These are phyloP conservation scores for Sebastiscus albofasciatus DNA, from an alignment of 2,797 vertebrate genomes.

Conservation along the genomic window DNA sequence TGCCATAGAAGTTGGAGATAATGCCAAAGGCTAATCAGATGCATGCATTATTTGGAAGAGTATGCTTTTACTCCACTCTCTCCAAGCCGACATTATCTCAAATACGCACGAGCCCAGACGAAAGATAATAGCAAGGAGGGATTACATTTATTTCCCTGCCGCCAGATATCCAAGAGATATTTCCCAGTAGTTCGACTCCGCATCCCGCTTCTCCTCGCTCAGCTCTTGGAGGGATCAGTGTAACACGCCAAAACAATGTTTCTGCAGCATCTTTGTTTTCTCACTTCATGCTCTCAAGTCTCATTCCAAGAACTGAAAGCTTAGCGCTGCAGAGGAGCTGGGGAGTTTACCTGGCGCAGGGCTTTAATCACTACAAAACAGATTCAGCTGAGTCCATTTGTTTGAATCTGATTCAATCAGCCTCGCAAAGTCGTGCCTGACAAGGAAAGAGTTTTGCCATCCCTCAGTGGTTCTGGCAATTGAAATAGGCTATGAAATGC, in stretches of 20 bases:
- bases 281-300: conserved; percentile 40
- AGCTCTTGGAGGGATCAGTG: conserved; percentile 56
- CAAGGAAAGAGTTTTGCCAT: background rate
- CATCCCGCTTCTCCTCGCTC: conserved; percentile 48
- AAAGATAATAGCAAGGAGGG: conserved; percentile 53
- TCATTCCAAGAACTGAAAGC: conserved; percentile 56
- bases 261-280: conserved; percentile 64
- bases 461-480: background rate
- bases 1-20: conserved; percentile 47
- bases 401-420: conserved; percentile 52
- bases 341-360: conserved; percentile 60
- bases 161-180: conserved; percentile 58
- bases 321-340: conserved; percentile 46
- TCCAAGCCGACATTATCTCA: conserved; percentile 52
- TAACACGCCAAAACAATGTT: conserved; percentile 55
- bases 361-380: conserved; percentile 65
- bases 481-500: background rate
- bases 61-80: conserved; percentile 21
- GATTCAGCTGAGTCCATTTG: conserved; percentile 49
- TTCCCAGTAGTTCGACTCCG: conserved; percentile 51
- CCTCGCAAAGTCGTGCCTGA: conserved; percentile 30
- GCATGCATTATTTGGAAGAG: conserved; percentile 41
- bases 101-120: conserved; percentile 22
- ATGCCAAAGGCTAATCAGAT: conserved; percentile 61
- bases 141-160: conserved; percentile 57